These are phyloP conservation scores for Mesocentrotus franciscanus DNA, from an alignment of 53 echinoderm and acorn worm species.

Conservation along the genomic window DNA sequence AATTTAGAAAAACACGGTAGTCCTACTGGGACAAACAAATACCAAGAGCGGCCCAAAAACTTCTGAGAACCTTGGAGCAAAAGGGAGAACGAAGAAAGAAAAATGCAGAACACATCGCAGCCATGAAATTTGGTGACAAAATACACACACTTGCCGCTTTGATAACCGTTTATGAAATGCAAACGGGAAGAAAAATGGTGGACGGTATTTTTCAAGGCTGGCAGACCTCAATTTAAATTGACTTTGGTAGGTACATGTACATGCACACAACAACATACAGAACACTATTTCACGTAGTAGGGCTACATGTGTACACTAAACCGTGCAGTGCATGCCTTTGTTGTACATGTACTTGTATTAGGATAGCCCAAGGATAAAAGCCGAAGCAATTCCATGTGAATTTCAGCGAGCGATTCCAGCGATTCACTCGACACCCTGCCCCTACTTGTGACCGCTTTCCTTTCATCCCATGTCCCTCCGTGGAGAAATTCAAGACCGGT, in stretches of 20 bases:
- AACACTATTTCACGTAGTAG: background rate
- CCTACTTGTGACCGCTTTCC: slow-evolving; percentile 37
- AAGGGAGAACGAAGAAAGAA: background rate
- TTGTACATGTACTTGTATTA: background rate
- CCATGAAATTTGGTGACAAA: slow-evolving; percentile 41
- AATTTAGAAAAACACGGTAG: slow-evolving; percentile 63
- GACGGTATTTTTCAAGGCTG: background rate
- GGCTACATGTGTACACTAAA: background rate
- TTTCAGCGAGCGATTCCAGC: slow-evolving; percentile 15
- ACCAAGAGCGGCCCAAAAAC: slow-evolving; percentile 5
- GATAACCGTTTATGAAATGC: background rate
- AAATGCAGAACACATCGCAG: background rate
- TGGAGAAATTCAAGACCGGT: slow-evolving; percentile 42
- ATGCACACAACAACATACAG: background rate
- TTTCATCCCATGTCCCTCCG: slow-evolving; percentile 41
- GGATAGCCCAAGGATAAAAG: background rate
- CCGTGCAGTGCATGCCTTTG: slow-evolving; percentile 16
- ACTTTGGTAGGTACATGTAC: slow-evolving; percentile 23
- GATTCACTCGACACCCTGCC: slow-evolving; percentile 53
- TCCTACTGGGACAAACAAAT: slow-evolving; percentile 45
- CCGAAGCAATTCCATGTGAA: slow-evolving; percentile 5
- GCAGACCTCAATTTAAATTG: slow-evolving; percentile 41
- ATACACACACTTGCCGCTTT: slow-evolving; percentile 35
- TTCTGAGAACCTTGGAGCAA: slow-evolving; percentile 14
- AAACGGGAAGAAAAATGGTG: slow-evolving; percentile 25